These are phyloP conservation scores for Rhipidura dahli DNA, from an alignment of 2,113 vertebrate genomes.

Conservation along the genomic window DNA sequence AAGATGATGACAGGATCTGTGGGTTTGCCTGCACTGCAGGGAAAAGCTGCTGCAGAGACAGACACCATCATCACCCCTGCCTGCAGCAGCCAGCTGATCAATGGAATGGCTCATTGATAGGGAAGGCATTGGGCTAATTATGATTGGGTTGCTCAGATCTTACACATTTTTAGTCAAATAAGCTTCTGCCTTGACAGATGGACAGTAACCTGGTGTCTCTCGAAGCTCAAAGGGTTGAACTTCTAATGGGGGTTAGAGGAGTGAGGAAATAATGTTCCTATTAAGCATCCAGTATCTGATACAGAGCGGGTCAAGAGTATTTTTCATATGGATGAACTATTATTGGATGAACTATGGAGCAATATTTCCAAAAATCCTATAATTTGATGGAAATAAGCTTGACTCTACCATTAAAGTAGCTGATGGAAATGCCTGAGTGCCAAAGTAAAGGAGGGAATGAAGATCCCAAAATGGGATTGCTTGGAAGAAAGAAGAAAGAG, in stretches of 20 bases:
- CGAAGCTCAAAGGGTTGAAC: background rate
- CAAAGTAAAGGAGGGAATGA: background rate
- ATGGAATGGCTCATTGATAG: background rate
- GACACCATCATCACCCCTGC: accelerated
- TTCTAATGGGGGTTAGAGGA: background rate
- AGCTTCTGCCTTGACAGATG: background rate
- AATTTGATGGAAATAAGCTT: conserved; percentile 16
- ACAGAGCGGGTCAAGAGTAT: background rate
- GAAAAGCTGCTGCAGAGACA: background rate
- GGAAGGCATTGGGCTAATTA: background rate
- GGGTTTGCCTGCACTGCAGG: background rate
- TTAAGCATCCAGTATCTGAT: background rate
- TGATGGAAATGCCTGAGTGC: background rate
- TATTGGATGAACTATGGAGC: background rate
- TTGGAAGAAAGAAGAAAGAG: background rate
- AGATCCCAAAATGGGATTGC: background rate
- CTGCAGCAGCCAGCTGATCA: background rate
- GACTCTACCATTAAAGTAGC: background rate
- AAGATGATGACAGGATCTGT: background rate
- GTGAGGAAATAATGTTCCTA: background rate
- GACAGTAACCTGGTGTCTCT: background rate
- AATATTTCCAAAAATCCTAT: background rate
- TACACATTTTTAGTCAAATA: background rate
- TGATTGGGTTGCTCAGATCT: background rate
- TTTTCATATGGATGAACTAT: background rate